A percentile compares a stretch with the other conserved stretches of the same genome.
phyloP scores from a whole-genome alignment of 1,140 invertebrate genomes.

The Zaprionus taronus region DNA sequence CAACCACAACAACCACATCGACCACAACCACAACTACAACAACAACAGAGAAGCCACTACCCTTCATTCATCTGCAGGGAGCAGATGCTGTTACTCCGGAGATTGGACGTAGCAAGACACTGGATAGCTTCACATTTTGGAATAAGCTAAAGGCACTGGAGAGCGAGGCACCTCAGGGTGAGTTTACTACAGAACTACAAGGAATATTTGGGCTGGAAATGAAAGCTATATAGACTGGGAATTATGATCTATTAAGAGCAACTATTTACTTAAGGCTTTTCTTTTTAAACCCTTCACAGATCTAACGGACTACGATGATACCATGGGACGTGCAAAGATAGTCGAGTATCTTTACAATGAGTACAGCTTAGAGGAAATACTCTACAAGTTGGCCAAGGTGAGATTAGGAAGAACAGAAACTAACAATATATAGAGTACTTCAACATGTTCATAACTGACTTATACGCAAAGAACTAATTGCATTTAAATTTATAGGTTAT shows the following conservation, averaged over 20 bases:
- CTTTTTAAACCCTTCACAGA: constrained; percentile 40
- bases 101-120: constrained; percentile 44
- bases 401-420: neutral
- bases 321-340: constrained; percentile 85
- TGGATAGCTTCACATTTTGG: constrained; percentile 74
- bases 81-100: constrained; percentile 23
- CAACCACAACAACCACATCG: constrained; percentile 53
- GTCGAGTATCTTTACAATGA: constrained; percentile 89
- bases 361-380: constrained; percentile 90
- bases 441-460: no score
- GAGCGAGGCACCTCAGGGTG: constrained; percentile 62
- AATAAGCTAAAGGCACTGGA: constrained; percentile 72
- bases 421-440: neutral
- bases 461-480: neutral
- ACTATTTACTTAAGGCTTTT: neutral
- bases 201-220: neutral
- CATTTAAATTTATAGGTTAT: constrained; percentile 85
- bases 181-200: neutral
- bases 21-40: constrained; percentile 61
- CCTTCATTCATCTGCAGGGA: constrained; percentile 52
- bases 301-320: constrained; percentile 84
- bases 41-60: constrained; percentile 74
- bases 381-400: constrained; percentile 91
- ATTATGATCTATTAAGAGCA: neutral
- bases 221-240: neutral